Conservation (phyloP, 1,140 invertebrate genomes). For the Cherax quadricarinatus region DNA sequence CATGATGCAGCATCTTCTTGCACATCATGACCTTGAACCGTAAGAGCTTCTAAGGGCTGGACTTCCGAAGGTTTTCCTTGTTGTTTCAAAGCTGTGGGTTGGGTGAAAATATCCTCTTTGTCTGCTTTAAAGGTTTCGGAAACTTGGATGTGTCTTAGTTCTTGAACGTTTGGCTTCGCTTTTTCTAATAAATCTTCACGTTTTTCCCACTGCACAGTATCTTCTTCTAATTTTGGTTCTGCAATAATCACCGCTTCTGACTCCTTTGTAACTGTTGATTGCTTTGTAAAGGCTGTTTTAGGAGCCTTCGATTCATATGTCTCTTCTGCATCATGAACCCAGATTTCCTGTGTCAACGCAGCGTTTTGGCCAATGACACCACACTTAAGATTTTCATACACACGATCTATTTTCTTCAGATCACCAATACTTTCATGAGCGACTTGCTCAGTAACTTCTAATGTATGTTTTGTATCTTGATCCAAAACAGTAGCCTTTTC, state of each 20-base stretch:
- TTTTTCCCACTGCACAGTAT: slow-evolving; percentile 53
- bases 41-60: slow-evolving; percentile 51
- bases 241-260: slow-evolving; percentile 60
- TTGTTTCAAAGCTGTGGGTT: slow-evolving; percentile 35
- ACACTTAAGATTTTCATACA: slow-evolving; percentile 49
- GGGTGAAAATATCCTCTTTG: slow-evolving; percentile 46
- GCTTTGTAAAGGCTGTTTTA: slow-evolving; percentile 24
- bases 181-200: slow-evolving; percentile 46
- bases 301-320: slow-evolving; percentile 43
- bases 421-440: slow-evolving; percentile 54
- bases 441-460: slow-evolving; percentile 59
- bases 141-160: slow-evolving; percentile 44
- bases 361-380: slow-evolving; percentile 56
- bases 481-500: slow-evolving; percentile 48
- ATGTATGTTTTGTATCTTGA: slow-evolving; percentile 48
- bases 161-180: slow-evolving; percentile 54
- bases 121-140: slow-evolving; percentile 59
- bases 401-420: slow-evolving; percentile 32
- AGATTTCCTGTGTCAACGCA: slow-evolving; percentile 57
- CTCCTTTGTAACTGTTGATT: slow-evolving; percentile 57
- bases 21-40: slow-evolving; percentile 48
- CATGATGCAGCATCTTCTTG: slow-evolving; percentile 61
- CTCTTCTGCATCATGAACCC: slow-evolving; percentile 68
- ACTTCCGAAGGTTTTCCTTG: slow-evolving; percentile 54
- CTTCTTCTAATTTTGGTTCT: slow-evolving; percentile 59